Base-by-base conservation (phyloP, 2,797 vertebrate species). In the Vespertilio murinus region DNA sequence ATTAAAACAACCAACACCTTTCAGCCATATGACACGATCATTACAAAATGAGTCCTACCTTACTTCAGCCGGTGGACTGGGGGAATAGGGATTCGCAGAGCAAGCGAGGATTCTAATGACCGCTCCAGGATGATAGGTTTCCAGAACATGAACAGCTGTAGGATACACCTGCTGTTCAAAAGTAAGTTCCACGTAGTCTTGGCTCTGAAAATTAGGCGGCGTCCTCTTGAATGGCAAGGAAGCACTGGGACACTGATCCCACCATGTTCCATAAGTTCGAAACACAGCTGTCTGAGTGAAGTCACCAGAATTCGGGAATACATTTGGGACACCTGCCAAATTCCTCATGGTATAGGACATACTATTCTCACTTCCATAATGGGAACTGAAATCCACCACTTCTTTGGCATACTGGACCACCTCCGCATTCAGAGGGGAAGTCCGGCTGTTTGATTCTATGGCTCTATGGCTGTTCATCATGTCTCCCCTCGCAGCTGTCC, bases 281-380 rank as follows among this genome's bases (percentile, higher is more conserved):
- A 99, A 99, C 56, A 99, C 99, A 0, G 99, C 99, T 0, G 99
- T 99, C 98, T 99, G 99, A 13, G 99, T 99, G 83, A 99, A 99
- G 98, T 99, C 99, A 56, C 99, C 99, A 8, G 99, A 99, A 97
- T 99, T 99, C 45, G 99, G 99, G 97, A 99, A 99, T 64, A 99
- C 99, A 0, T 99, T 99, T 77, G 99, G 99, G 65, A 99, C 98
- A 49, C 99, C 99, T 0, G 99, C 99, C 98, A 99, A 98, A 98
- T 99, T 99, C 99, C 99, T 99, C 99, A 99, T 99, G 90, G 99
- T 99, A 83, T 99, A 99, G 0, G 99, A 99, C 99, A 99, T 99
- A 98, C 99, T 99, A 94, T 99, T 99, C 97, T 99, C 99, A 94
- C 99, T 99, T 92, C 99, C 99, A 69, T 99, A 99, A 97, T 99